Conservation (phyloP, 1,140 invertebrate species). For the Drosophila bocki region DNA sequence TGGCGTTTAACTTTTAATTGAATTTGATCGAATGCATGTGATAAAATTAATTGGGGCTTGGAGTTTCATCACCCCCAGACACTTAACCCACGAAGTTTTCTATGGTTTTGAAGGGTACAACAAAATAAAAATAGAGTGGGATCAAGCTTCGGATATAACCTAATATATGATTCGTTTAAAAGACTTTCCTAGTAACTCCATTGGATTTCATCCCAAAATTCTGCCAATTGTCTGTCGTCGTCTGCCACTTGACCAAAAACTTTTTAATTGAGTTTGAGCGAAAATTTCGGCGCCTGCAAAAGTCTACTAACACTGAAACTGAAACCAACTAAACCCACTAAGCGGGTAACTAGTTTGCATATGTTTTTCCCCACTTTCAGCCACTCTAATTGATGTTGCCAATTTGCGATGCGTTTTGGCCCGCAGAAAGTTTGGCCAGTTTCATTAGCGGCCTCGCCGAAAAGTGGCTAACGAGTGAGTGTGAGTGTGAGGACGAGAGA, state of each 20-base stretch:
- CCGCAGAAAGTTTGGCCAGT: constrained; percentile 62
- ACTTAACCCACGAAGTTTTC: background rate
- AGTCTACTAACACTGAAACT: constrained; percentile 11
- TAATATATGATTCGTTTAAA: background rate
- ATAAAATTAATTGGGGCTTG: constrained; percentile 74
- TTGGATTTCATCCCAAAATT: background rate
- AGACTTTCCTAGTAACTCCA: background rate
- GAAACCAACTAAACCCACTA: constrained; percentile 36
- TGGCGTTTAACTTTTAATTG: constrained; percentile 79
- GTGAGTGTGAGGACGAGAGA: background rate
- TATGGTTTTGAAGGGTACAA: background rate
- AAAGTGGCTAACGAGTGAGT: constrained; percentile 50
- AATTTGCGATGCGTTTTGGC: constrained; percentile 56
- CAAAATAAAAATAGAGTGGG: too few species aligned
- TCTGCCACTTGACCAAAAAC: constrained; percentile 63
- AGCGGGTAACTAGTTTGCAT: constrained; percentile 55
- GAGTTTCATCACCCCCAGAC: background rate
- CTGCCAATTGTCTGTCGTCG: constrained; percentile 2
- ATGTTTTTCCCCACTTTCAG: constrained; percentile 33
- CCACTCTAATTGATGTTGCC: constrained; percentile 62
- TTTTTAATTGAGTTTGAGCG: constrained; percentile 77
- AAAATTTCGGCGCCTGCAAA: constrained; percentile 39
- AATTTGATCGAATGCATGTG: constrained; percentile 80
- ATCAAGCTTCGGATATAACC: too few species aligned
- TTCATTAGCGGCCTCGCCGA: constrained; percentile 71